Base-by-base conservation (phyloP, 2,113 vertebrate species). In the Corythoichthys intestinalis region DNA sequence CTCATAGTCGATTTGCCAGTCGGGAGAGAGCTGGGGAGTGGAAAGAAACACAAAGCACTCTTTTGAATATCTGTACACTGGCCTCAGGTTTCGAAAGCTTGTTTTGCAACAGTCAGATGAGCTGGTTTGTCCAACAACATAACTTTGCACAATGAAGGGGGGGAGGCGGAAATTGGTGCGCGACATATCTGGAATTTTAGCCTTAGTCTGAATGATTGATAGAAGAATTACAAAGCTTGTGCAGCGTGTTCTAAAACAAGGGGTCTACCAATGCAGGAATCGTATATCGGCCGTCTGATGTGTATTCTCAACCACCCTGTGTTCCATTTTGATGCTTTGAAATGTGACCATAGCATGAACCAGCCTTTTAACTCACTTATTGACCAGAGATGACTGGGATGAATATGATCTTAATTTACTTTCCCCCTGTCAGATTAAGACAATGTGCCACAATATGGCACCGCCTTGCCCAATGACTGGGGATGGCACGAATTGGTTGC, bases 1-100 rank as follows among this genome's bases (percentile, higher is more conserved):
- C 77, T 96, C 94, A 0, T 95, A 97, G 81, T 97, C 95, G 38
- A 95, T 93, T 87, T 95, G 93, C 95, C 95, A 97, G 83, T 96
- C 95, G 0, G 82, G 72, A 65, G 80, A 93, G 68, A 97, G 91
- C 95, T 96, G 66, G 2, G 35, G 44, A 37, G 7, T 17, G 6
- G 44, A 56, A 67, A 71, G 11, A 11, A 48, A 37, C 71, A 62
- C 5, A 78, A 39, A 28, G 2, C 0, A 17, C 46, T 20, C 49
- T 34, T 3, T n/a, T n/a, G 1, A 70, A 69, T 66, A 9, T 0
- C 4, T 46, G 35, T 12, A 1, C 65, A 49, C 46, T 34, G 41
- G 28, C 46, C n/a, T 75, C 0, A 34, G 35, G 4, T 70, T 57
- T 56, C 11, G 20, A 20, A 34, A 54, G 53, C 20, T 54, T 13